Evolutionary conservation across 2,797 vertebrate species (phyloP).

Genomic region (Sebastes umbrosus): DNA sequence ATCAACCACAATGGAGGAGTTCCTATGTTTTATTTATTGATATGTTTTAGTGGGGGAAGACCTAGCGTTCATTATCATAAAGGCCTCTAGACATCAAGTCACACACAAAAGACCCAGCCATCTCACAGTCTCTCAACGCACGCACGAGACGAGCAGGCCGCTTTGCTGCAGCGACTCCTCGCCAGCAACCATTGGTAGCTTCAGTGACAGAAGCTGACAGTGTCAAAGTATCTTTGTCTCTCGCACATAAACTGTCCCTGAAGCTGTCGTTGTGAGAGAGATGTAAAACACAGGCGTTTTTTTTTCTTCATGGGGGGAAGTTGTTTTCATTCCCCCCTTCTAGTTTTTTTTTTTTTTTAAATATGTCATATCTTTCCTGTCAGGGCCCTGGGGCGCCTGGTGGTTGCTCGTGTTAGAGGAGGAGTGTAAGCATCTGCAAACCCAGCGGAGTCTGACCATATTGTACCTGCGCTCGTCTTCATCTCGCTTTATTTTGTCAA

Average conservation of each 20-base stretch:
- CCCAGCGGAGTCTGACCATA: constrained; percentile 81
- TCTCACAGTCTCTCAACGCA: constrained; percentile 43
- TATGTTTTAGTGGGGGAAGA: constrained; percentile 82
- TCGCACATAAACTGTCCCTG: constrained; percentile 85
- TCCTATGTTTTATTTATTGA: constrained; percentile 87
- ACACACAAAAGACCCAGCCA: constrained; percentile 67
- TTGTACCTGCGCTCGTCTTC: constrained; percentile 72
- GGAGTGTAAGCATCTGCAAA: constrained; percentile 72
- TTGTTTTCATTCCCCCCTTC: constrained; percentile 76
- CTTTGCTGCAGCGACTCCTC: constrained; percentile 65
- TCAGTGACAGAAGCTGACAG: constrained; percentile 84
- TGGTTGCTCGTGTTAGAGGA: constrained; percentile 54
- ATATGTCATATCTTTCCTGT: constrained; percentile 78
- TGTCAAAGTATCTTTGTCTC: constrained; percentile 85
- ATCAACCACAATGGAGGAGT: constrained; percentile 73
- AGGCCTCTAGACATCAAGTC: constrained; percentile 84
- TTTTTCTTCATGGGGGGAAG: constrained; percentile 62
- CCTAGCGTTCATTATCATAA: constrained; percentile 85
- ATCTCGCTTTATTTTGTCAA: constrained; percentile 65
- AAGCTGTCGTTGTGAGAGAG: constrained; percentile 82
- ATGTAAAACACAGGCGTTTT: constrained; percentile 78
- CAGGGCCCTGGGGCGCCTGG: constrained; percentile 80
- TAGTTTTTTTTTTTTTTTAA: constrained; percentile 53
- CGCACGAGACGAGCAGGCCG: constrained; percentile 53
- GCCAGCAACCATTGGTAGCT: constrained; percentile 61